phyloP scores from a whole-genome alignment of 2,113 vertebrate species.

The Passer domesticus region DNA sequence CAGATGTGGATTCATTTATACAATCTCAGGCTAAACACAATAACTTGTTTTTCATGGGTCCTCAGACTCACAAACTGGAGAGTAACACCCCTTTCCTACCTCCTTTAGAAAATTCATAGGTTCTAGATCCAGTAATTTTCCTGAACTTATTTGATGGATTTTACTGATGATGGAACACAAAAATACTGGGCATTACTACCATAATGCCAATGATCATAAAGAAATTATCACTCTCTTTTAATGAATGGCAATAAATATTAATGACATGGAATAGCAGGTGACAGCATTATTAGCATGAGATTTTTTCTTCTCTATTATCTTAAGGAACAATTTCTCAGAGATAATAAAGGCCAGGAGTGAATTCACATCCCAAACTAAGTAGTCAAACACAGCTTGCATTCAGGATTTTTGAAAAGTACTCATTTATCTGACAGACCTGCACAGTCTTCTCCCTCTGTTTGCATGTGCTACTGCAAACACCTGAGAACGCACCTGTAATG shows the following conservation, averaged over 20 bases:
- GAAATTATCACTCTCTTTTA: neutral
- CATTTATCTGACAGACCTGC: neutral
- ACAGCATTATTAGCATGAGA: neutral
- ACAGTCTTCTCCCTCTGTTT: neutral
- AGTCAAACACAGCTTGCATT: neutral
- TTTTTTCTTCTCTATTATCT: neutral
- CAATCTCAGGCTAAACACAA: neutral
- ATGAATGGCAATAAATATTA: neutral
- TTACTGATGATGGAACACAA: neutral
- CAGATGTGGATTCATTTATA: neutral
- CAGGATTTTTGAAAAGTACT: neutral
- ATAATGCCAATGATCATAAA: neutral
- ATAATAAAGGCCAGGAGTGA: neutral
- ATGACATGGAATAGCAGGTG: neutral
- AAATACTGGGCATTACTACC: neutral
- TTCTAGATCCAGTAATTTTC: neutral
- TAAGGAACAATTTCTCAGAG: neutral
- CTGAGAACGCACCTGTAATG: neutral
- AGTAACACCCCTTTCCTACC: neutral
- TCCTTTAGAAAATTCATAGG: neutral
- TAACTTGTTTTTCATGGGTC: neutral
- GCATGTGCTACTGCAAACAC: rapidly evolving
- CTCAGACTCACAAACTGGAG: neutral
- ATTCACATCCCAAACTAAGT: neutral
- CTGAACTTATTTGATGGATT: neutral